Evolutionary conservation across 2,797 vertebrate genomes (phyloP).

Genomic region (Borostomias antarcticus): DNA sequence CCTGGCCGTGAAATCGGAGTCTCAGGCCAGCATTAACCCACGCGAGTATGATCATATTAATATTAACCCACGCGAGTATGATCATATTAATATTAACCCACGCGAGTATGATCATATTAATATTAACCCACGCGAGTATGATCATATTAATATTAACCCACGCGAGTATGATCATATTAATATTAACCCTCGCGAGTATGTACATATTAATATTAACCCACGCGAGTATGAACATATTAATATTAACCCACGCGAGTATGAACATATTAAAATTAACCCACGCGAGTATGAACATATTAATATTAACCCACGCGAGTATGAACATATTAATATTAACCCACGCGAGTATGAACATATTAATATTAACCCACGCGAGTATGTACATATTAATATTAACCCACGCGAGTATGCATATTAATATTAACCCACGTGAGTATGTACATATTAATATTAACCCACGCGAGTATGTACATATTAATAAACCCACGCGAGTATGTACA

Average conservation of each 20-base stretch:
- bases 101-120: constrained; percentile 69
- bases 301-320: constrained; percentile 67
- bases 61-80: constrained; percentile 65
- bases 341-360: constrained; percentile 69
- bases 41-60: constrained; percentile 69
- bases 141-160: constrained; percentile 73
- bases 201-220: too few relatives aligned
- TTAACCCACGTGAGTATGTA: constrained; percentile 66
- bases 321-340: constrained; percentile 73
- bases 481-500: too few relatives aligned
- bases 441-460: constrained; percentile 72
- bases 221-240: constrained; percentile 69
- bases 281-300: constrained; percentile 69
- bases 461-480: constrained; percentile 71
- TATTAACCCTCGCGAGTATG: too few relatives aligned
- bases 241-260: too few relatives aligned
- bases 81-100: constrained; percentile 73
- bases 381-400: constrained; percentile 74
- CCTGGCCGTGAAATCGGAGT: constrained; percentile 59
- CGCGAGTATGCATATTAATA: too few relatives aligned
- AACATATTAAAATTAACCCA: too few relatives aligned
- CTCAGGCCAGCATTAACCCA: constrained; percentile 60
- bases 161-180: constrained; percentile 69
- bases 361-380: constrained; percentile 67
- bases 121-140: constrained; percentile 67